A percentile compares a stretch with the other conserved stretches of the same genome.
phyloP scores from a whole-genome alignment of 2,888 invertebrate species.

The Teinopalpus imperialis region DNA sequence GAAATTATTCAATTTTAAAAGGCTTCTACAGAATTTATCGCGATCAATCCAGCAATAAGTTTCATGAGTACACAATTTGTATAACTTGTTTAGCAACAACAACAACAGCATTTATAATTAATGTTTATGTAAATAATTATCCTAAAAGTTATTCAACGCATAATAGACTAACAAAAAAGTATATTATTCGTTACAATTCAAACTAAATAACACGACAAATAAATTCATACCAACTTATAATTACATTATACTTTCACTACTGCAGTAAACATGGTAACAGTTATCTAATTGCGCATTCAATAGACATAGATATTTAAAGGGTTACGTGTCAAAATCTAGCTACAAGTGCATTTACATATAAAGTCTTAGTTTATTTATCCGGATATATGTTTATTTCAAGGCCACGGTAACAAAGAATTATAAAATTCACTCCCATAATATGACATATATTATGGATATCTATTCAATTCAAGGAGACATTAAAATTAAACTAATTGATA shows the following conservation, averaged over 20 bases:
- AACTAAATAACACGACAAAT: slow-evolving; percentile 13
- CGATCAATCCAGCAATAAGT: slow-evolving; percentile 36
- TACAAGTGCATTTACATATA: slow-evolving; percentile 43
- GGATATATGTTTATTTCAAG: slow-evolving; percentile 21
- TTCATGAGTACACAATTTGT: slow-evolving; percentile 63
- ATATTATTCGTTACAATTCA: slow-evolving; percentile 7
- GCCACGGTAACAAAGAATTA: slow-evolving; percentile 21
- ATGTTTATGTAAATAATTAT: slow-evolving; percentile 56
- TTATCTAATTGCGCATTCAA: slow-evolving; percentile 49
- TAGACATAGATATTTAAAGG: slow-evolving; percentile 50
- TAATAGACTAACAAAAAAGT: slow-evolving; percentile 37
- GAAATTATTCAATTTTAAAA: neutral
- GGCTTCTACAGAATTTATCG: slow-evolving; percentile 37
- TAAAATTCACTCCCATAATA: slow-evolving; percentile 13
- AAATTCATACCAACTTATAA: slow-evolving; percentile 34
- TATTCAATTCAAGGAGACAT: neutral
- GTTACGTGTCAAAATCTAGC: slow-evolving; percentile 54
- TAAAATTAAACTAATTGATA: slow-evolving; percentile 5
- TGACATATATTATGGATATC: neutral
- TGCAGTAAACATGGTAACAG: slow-evolving; percentile 25
- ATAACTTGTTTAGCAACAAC: slow-evolving; percentile 79
- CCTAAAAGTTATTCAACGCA: slow-evolving; percentile 58
- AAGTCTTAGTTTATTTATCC: neutral
- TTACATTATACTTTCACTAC: slow-evolving; percentile 23
- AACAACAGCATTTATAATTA: slow-evolving; percentile 78